phyloP scores from a whole-genome alignment of 2,797 vertebrate species.

The Poeciliopsis infans region DNA sequence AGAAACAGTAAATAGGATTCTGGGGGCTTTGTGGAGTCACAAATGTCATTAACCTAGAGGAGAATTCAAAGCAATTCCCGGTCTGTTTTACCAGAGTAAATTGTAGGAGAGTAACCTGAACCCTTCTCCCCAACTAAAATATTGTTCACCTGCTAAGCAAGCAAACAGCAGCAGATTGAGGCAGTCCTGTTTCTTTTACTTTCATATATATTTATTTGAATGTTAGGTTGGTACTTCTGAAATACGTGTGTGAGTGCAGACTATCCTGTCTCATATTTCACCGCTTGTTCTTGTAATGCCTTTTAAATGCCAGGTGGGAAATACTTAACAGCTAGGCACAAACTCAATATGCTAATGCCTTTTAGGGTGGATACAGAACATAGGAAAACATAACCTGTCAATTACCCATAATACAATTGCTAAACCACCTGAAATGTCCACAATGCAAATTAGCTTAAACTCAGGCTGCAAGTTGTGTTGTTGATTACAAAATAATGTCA shows the following conservation, averaged over 20 bases:
- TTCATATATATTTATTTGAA: background rate
- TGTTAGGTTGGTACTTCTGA: constrained; percentile 42
- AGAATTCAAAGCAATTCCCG: constrained; percentile 26
- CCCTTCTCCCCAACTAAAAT: constrained; percentile 34
- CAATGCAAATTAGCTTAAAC: constrained; percentile 46
- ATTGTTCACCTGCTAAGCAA: constrained; percentile 42
- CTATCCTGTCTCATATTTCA: constrained; percentile 63
- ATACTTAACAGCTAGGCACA: constrained; percentile 58
- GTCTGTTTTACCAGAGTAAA: constrained; percentile 39
- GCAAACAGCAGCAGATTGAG: constrained; percentile 35
- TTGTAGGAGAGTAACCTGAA: constrained; percentile 32
- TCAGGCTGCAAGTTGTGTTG: constrained; percentile 33
- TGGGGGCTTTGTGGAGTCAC: background rate
- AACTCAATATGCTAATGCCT: constrained; percentile 72
- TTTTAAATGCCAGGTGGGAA: constrained; percentile 71
- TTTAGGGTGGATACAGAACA: constrained; percentile 50
- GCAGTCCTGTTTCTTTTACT: constrained; percentile 7
- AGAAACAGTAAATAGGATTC: background rate
- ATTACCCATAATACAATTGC: constrained; percentile 60
- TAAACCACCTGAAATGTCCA: constrained; percentile 44
- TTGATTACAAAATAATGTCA: constrained; percentile 47
- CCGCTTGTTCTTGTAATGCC: constrained; percentile 60
- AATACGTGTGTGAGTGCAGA: constrained; percentile 35
- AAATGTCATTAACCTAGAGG: background rate
- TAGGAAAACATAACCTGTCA: constrained; percentile 73